Evolutionary conservation across 2,797 vertebrate species (phyloP).

Genomic region (Syndactyla subalaris): DNA sequence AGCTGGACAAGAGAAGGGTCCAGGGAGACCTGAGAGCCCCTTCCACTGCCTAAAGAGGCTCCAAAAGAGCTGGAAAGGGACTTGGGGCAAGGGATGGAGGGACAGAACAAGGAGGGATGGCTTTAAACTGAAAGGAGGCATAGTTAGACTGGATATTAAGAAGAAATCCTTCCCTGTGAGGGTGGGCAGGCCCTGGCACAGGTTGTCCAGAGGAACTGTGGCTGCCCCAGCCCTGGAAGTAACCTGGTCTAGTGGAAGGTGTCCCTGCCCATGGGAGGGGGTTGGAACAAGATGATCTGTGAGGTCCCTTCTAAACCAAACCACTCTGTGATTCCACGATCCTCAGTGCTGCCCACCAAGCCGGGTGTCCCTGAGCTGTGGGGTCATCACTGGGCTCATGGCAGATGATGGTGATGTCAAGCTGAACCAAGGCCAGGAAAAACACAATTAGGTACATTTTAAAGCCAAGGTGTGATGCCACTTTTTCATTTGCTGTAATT

Average conservation of each 20-base stretch:
- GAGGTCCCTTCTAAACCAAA: not conserved
- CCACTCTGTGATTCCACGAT: not conserved
- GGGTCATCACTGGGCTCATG: not conserved
- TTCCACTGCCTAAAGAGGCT: accelerated
- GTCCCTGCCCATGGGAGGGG: not conserved
- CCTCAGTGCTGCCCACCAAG: not conserved
- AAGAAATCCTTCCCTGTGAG: not conserved
- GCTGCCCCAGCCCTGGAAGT: not conserved
- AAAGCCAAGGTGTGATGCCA: not conserved
- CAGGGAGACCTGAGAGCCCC: not conserved
- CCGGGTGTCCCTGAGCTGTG: accelerated
- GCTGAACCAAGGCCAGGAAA: not conserved
- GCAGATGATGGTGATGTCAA: not conserved
- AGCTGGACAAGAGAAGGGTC: not conserved
- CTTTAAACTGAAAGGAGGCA: not conserved
- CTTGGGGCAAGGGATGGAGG: accelerated
- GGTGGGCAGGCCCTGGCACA: not conserved
- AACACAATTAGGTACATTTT: not conserved
- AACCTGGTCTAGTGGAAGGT: accelerated
- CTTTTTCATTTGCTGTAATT: not conserved
- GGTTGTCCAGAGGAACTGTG: not conserved
- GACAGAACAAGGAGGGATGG: not conserved
- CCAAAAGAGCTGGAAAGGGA: not conserved
- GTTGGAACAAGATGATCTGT: not conserved
- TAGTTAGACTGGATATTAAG: no score